phyloP scores from a whole-genome alignment of 2,888 invertebrate species.

The Drosophila heteroneura region DNA sequence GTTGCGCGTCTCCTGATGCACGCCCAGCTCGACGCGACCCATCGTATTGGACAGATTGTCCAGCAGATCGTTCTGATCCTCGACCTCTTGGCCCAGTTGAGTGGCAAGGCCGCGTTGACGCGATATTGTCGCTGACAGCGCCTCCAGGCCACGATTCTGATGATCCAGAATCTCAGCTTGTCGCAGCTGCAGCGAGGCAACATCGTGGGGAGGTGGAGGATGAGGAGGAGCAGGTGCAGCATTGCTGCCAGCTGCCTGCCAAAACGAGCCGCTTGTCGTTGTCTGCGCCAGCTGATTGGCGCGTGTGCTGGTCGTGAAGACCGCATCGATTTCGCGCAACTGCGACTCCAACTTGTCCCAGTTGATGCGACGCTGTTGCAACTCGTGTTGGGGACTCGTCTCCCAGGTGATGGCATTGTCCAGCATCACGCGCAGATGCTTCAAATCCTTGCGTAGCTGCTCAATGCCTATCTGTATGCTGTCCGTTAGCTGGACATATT shows the following conservation, averaged over 20 bases:
- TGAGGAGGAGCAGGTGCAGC: conserved; percentile 83
- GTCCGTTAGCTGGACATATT: conserved; percentile 87
- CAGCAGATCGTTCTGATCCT: conserved; percentile 91
- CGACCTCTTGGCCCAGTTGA: conserved; percentile 91
- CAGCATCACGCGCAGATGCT: conserved; percentile 87
- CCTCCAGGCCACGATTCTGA: conserved; percentile 92
- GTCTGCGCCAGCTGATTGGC: conserved; percentile 60
- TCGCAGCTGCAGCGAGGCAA: conserved; percentile 86
- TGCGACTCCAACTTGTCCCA: conserved; percentile 88
- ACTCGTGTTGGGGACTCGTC: conserved; percentile 86
- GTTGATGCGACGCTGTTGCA: conserved; percentile 88
- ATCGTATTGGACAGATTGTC: conserved; percentile 91
- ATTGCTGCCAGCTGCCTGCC: conserved; percentile 43
- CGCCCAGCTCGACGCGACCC: conserved; percentile 89
- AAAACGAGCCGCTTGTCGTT: conserved; percentile 30
- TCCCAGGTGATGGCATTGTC: conserved; percentile 84
- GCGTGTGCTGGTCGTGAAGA: conserved; percentile 55
- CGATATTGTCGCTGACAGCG: conserved; percentile 90
- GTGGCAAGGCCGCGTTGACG: conserved; percentile 91
- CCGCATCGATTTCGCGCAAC: conserved; percentile 87
- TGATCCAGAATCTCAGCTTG: conserved; percentile 89
- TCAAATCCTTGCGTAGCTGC: conserved; percentile 88
- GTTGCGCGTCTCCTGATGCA: conserved; percentile 89
- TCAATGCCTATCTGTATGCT: conserved; percentile 87
- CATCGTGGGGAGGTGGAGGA: conserved; percentile 84